Evolutionary conservation across 2,888 invertebrate species (phyloP), one percentile per base, ranked within the genome.

Genomic region (Folsomia candida): DNA sequence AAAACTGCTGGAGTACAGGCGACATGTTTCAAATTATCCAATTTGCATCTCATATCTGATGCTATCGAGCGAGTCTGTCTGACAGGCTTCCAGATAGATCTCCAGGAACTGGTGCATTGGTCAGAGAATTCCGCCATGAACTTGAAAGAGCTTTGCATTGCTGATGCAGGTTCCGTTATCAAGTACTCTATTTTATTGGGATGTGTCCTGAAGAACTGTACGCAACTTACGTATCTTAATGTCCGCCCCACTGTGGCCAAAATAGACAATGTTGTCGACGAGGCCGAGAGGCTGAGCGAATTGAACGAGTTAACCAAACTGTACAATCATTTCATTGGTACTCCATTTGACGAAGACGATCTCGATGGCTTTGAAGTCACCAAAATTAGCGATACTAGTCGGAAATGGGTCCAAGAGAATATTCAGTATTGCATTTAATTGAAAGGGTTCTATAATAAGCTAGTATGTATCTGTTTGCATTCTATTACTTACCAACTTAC

Each of bases 351-450:
- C 51, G 73, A 73, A 9, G 73, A 77, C 25, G 78, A 79, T 62
- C 77, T 77, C 28, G 59, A 76, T 24, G 78, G 77, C 58, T 76
- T 77, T 22, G 73, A 77, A 37, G 78, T 76, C 67, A 76, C 78
- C 20, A 61, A 57, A 60, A 71, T 79, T 65, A 69, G 20, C 11
- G 61, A 54, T 0, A 47, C 54, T 14, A 77, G 77, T 70, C 67
- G 75, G 26, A 72, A 67, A 14, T 79, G 78, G 78, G 60, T 77
- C 20, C 6, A 4, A 20, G 54, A 54, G 22, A 54, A 54, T 54
- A 20, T 54, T n/a, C 22, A 54, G 37, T 37, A 37, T n/a, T n/a
- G n/a, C n/a, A n/a, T n/a, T n/a, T n/a, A n/a, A n/a, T n/a, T n/a
- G n/a, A n/a, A n/a, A n/a, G n/a, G n/a, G n/a, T n/a, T n/a, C n/a